These are phyloP conservation scores for Leptobrachium leishanense DNA, from an alignment of 2,113 vertebrate genomes.

Conservation along the genomic window DNA sequence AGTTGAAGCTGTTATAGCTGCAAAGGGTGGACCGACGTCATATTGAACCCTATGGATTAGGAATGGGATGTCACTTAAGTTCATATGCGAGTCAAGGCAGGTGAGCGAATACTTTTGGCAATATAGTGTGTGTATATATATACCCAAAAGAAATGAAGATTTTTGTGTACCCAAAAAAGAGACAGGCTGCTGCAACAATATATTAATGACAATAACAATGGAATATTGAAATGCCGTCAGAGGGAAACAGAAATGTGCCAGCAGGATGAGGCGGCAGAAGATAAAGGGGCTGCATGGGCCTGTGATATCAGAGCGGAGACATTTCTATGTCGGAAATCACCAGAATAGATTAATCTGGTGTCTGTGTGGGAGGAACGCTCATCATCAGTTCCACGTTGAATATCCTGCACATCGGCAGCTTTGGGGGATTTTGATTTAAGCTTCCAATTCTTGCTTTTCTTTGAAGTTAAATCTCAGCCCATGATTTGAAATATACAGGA, in stretches of 20 bases:
- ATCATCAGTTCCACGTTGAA: conserved; percentile 24
- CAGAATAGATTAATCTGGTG: conserved; percentile 42
- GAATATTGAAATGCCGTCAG: conserved; percentile 1
- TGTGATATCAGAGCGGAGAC: conserved; percentile 51
- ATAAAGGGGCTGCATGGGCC: conserved; percentile 21
- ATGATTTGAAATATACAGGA: conserved; percentile 24
- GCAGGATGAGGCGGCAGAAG: conserved; percentile 7
- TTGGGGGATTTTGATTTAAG: conserved; percentile 43
- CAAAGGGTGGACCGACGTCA: too few relatives aligned
- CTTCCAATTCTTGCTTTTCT: conserved; percentile 44
- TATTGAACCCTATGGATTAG: too few relatives aligned
- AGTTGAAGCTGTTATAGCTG: too few relatives aligned
- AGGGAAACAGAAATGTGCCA: conserved; percentile 2
- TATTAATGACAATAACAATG: too few relatives aligned
- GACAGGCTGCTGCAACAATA: too few relatives aligned
- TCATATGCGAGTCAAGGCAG: too few relatives aligned
- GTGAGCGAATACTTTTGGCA: too few relatives aligned
- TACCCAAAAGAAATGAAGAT: too few relatives aligned
- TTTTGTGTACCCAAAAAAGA: too few relatives aligned
- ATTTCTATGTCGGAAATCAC: conserved; percentile 53
- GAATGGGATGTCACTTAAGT: too few relatives aligned
- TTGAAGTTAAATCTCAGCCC: conserved; percentile 44
- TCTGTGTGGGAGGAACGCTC: conserved; percentile 25
- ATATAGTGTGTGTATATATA: too few relatives aligned
- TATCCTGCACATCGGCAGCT: conserved; percentile 34